Evolutionary conservation across 2,888 invertebrate genomes (phyloP).

Genomic region (Xestia sexstrigata): DNA sequence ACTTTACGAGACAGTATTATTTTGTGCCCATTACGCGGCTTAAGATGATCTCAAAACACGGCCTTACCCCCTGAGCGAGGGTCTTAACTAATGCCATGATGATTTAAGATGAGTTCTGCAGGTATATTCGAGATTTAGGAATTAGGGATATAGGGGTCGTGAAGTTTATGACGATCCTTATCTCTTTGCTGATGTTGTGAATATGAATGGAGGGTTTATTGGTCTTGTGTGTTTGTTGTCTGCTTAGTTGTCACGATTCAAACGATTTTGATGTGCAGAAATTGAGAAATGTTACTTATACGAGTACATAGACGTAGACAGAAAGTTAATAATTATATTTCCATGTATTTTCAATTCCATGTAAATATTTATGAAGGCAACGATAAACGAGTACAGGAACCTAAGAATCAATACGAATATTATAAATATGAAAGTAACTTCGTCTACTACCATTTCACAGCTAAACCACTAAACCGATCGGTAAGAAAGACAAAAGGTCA

Average conservation of each 20-base stretch:
- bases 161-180: slow-evolving; percentile 32
- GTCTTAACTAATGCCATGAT: slow-evolving; percentile 32
- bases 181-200: not conserved
- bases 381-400: not conserved
- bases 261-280: not conserved
- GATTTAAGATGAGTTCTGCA: slow-evolving; percentile 39
- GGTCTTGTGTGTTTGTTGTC: not conserved
- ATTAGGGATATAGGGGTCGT: slow-evolving; percentile 31
- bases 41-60: slow-evolving; percentile 45
- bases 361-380: not conserved
- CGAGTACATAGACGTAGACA: not conserved
- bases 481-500: not conserved
- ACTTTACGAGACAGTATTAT: slow-evolving; percentile 56
- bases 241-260: not conserved
- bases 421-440: not conserved
- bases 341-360: too few species aligned
- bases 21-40: slow-evolving; percentile 40
- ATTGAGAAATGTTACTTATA: not conserved
- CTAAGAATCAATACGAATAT: not conserved
- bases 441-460: not conserved
- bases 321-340: not conserved
- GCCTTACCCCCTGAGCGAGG: slow-evolving; percentile 9
- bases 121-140: slow-evolving; percentile 38
- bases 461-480: not conserved
- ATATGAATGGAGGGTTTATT: not conserved